Base-by-base conservation (phyloP, 2,888 invertebrate genomes). In the Rhamphomyia laevipes region DNA sequence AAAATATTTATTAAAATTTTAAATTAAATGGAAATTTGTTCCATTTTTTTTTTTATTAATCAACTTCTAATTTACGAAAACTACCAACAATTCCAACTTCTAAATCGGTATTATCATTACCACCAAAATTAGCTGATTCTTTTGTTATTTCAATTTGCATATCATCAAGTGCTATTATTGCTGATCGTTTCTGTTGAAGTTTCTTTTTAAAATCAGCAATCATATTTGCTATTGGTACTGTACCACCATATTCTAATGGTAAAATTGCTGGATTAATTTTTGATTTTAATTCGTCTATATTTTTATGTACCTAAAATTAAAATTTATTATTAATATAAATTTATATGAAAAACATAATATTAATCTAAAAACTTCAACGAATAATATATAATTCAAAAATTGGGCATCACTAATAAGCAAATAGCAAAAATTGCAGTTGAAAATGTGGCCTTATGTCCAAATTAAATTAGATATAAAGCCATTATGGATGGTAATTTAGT, bases 221-320 rank as follows among this genome's bases (percentile, higher is more conserved):
- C 86, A 92, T 89, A 46, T 88, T 85, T 27, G 74, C 74, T 46
- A 89, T 70, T 16, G 90, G 86, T 17, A 87, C 77, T 17, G 80
- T 81, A n/a, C 91, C 91, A 10, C 91, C 91, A 62, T 90, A 91
- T 68, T 92, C 91, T 66, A 84, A 82, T 1, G 91, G 91, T 54
- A 92, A 68, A 59, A 90, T 84, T 51, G 81, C 77, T 21, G 81
- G 77, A 63, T 87, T 80, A 9, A 90, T 75, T 57, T 81, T 77
- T 40, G 80, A 75, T 55, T 78, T 78, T 33, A 90, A 69, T n/a
- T 86, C 84, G 9, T 84, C 82, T 21, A 84, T 65, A 27, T 76
- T 79, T 61, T 84, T 82, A 65, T 89, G 86, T 52, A 89, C 78
- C 84, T 85, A 70, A 27, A 68, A 70, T 50, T 7, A 27, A 40